Conservation (phyloP, 2,888 invertebrate species). For the Cenopis cana region DNA sequence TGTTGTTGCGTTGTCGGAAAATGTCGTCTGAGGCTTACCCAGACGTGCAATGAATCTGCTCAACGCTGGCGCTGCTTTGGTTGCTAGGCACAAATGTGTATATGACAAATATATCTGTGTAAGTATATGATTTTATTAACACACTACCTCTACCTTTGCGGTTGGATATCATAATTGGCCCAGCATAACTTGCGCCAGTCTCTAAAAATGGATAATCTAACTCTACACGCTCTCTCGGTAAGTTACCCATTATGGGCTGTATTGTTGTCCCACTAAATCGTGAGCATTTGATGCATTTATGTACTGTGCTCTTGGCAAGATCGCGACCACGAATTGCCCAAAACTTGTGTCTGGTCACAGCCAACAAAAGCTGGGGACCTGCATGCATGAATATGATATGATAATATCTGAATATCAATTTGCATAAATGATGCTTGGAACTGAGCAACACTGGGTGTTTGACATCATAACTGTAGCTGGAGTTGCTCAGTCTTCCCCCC, state of each 20-base stretch:
- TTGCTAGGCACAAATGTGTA: constrained; percentile 15
- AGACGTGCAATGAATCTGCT: constrained; percentile 40
- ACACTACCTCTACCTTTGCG: not conserved
- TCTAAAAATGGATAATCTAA: not conserved
- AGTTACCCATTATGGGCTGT: not conserved
- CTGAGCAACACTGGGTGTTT: constrained; percentile 7
- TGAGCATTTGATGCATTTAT: not conserved
- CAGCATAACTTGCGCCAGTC: too few relatives aligned
- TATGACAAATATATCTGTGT: too few relatives aligned
- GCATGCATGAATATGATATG: not conserved
- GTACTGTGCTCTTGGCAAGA: not conserved
- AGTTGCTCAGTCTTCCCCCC: too few relatives aligned
- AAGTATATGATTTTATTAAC: not conserved
- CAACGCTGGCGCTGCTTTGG: constrained; percentile 30
- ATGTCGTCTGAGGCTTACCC: constrained; percentile 15
- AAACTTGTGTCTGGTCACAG: too few relatives aligned
- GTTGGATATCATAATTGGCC: not conserved
- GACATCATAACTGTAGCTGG: too few relatives aligned
- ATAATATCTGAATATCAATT: not conserved
- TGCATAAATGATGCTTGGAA: constrained; percentile 4
- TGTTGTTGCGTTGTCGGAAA: too few relatives aligned
- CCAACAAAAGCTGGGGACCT: not conserved
- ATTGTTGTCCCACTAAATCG: not conserved
- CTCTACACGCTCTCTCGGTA: too few relatives aligned
- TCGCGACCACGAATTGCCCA: not conserved